These are phyloP conservation scores for Phalacrocorax aristotelis DNA, from an alignment of 2,113 vertebrate genomes.

Conservation along the genomic window DNA sequence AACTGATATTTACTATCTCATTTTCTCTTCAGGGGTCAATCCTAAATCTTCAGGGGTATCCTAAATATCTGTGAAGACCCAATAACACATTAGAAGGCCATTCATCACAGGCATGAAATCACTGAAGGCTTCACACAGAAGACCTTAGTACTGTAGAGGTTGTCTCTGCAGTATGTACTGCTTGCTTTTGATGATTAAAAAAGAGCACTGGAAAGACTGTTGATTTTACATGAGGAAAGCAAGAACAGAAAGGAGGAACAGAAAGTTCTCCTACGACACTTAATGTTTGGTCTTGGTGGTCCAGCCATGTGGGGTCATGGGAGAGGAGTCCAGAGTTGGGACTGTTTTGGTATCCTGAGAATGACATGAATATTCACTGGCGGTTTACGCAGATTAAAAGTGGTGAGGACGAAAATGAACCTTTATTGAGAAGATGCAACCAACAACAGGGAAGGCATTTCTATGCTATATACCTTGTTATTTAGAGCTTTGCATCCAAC, in stretches of 20 bases:
- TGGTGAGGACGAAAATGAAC: not conserved
- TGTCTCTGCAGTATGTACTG: not conserved
- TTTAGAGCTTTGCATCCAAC: not conserved
- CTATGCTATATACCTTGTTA: conserved; percentile 13
- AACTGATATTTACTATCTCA: not conserved
- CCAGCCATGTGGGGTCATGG: not conserved
- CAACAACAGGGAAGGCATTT: not conserved
- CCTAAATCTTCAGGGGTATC: not conserved
- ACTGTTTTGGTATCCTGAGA: not conserved
- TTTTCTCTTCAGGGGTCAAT: not conserved
- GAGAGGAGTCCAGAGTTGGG: not conserved
- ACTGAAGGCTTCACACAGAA: not conserved
- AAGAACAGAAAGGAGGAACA: not conserved
- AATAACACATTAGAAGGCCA: not conserved
- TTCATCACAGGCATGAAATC: not conserved
- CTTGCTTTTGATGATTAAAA: not conserved
- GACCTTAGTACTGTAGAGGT: not conserved
- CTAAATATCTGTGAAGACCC: not conserved
- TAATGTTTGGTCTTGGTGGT: not conserved
- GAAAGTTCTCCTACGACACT: not conserved
- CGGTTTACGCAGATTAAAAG: not conserved
- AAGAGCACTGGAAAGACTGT: not conserved
- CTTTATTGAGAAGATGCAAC: not conserved
- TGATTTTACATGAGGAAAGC: not conserved
- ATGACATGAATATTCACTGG: not conserved